Base-by-base conservation (phyloP, 2,113 vertebrate species). In the Sapayoa aenigma region DNA sequence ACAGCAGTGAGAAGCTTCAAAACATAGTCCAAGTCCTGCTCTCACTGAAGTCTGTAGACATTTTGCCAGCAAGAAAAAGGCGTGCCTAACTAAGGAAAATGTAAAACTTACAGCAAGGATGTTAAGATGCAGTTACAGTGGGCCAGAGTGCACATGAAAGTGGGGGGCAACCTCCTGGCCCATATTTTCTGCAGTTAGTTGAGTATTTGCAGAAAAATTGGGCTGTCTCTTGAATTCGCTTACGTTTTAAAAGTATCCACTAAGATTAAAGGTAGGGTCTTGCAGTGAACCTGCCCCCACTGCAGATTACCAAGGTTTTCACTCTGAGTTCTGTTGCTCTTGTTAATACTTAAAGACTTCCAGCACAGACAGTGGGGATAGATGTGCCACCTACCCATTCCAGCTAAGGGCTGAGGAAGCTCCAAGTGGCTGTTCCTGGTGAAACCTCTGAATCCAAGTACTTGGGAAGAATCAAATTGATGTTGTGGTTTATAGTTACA, bases 101-200 rank as follows among this genome's bases (percentile, higher is more conserved):
- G 23, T 3, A 53, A 65, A 44, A 5, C 11, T 47, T 90, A 28
- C 44, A 46, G 49, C 15, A 22, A 56, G 69, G 49, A 12, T 31
- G 50, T 56, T 28, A 50, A n/a, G n/a, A n/a, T n/a, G 35, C 15
- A 44, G 35, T 18, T 35, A 4, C 0, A 71, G 42, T 0, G 1
- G 11, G 42, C 12, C 58, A n/a, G 33, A 0, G 7, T 11, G 8
- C 14, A 1, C 5, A 3, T 2, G 6, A 52, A 33, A 33, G 23
- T 12, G 55, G 23, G 30, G 60, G n/a, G n/a, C 24, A 37, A 56
- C 11, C 4, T 56, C 14, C 47, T 31, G 31, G 27, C 25, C 27
- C 13, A 1, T 35, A 15, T 74, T 77, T 46, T 27, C 41, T 12
- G 20, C 16, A 56, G 23, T 46, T 12, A 30, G 28, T 5, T 65